Base-by-base conservation (phyloP, 2,113 vertebrate genomes). In the Saiga tatarica region DNA sequence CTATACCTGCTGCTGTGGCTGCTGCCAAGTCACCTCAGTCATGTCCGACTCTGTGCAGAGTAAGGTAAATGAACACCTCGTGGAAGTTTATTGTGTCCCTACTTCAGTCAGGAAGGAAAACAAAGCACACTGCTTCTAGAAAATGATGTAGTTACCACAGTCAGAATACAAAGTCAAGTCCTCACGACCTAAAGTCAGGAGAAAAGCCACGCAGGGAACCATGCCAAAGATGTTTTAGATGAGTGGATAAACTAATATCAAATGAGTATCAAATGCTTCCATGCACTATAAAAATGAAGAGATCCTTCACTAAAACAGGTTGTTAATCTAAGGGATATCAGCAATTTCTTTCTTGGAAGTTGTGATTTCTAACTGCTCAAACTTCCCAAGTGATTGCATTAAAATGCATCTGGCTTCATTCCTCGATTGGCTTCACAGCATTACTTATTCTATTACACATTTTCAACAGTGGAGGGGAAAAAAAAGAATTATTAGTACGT, bases 361-460 rank as follows among this genome's bases (percentile, higher is more conserved):
- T 86, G 45, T 89, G 53, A 94, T 39, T 92, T 87, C 90, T 83
- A 74, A 89, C 89, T 39, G 28, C 30, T 95, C 78, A 90, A 60
- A 96, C 89, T 93, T 95, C 96, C 83, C 96, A 52, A 45, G 64
- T 85, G 95, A 92, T 83, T 86, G 85, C 42, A 76, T 76, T 91
- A 83, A 89, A 96, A 86, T 91, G 74, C 50, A 45, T 62, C 82
- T 86, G 83, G 90, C 52, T 95, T 94, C 91, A 84, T 94, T 97
- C 78, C 36, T 94, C 95, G 78, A 87, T 4, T 90, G 95, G 83
- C 94, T 95, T 87, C 90, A 55, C 87, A 64, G 74, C 95, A 84
- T 92, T 95, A 57, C 95, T 96, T 94, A 94, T 94, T 94, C 96
- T 81, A 96, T 95, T 87, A 90, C 4, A 89, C 59, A 25, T 85